These are phyloP conservation scores for Chaetura pelagica DNA, from an alignment of 2,113 vertebrate genomes.

Conservation along the genomic window DNA sequence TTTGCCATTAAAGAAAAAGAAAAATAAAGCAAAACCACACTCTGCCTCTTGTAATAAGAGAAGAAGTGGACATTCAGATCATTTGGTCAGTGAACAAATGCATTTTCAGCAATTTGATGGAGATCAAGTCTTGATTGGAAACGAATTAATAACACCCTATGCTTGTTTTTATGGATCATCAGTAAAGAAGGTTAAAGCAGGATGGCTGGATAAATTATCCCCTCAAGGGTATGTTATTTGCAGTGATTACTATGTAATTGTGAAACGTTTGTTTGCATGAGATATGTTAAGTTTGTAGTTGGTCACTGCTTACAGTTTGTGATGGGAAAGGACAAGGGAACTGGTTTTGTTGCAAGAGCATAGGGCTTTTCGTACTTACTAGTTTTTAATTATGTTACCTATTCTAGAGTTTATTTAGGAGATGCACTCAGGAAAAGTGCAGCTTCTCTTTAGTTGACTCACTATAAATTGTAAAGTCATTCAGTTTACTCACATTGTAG, in stretches of 20 bases:
- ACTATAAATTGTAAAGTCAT: background rate
- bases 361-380: background rate
- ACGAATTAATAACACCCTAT: conserved; percentile 87
- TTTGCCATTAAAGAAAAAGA: conserved; percentile 59
- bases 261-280: background rate
- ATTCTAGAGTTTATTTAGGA: background rate
- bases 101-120: conserved; percentile 48
- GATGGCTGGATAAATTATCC: conserved; percentile 96
- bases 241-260: background rate
- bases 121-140: background rate
- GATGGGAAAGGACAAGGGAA: background rate
- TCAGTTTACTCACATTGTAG: background rate
- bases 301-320: background rate
- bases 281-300: background rate
- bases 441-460: background rate
- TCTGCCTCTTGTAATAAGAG: background rate
- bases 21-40: conserved; percentile 46
- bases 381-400: background rate
- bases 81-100: conserved; percentile 63
- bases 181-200: conserved; percentile 79
- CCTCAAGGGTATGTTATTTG: conserved; percentile 87
- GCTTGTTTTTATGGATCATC: conserved; percentile 91
- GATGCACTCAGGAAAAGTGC: background rate
- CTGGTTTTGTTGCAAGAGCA: background rate
- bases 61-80: conserved; percentile 36